Evolutionary conservation across 2,113 vertebrate species (phyloP).

Genomic region (Vulpes lagopus): DNA sequence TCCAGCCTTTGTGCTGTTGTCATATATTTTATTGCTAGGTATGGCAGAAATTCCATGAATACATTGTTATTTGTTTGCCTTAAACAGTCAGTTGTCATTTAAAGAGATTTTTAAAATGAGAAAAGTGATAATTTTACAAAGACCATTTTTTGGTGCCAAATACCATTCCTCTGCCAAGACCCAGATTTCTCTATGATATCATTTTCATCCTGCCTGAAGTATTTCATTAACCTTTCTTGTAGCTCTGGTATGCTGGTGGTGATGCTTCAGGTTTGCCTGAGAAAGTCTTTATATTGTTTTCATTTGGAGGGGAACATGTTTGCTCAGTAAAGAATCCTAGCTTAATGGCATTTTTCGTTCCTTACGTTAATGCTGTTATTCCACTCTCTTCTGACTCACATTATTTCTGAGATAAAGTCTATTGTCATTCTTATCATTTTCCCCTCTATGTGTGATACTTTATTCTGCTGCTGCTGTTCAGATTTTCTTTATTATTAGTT

Average conservation of each 20-base stretch:
- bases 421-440: neutral
- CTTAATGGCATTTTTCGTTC: neutral
- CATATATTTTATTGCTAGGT: neutral
- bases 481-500: slow-evolving; percentile 1
- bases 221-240: slow-evolving; percentile 16
- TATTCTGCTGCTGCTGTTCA: neutral
- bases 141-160: neutral
- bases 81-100: neutral
- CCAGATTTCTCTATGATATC: neutral
- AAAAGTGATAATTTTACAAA: neutral
- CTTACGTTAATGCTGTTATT: neutral
- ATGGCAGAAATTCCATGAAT: neutral
- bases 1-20: neutral
- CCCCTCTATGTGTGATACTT: neutral
- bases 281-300: slow-evolving; percentile 29
- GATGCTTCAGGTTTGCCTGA: neutral
- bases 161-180: slow-evolving; percentile 1
- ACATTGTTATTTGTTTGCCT: neutral
- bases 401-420: neutral
- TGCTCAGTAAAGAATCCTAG: neutral
- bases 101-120: neutral
- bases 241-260: neutral
- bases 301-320: neutral
- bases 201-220: neutral
- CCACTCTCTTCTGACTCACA: neutral